phyloP scores from a whole-genome alignment of 2,113 vertebrate species.

The Lepus americanus region DNA sequence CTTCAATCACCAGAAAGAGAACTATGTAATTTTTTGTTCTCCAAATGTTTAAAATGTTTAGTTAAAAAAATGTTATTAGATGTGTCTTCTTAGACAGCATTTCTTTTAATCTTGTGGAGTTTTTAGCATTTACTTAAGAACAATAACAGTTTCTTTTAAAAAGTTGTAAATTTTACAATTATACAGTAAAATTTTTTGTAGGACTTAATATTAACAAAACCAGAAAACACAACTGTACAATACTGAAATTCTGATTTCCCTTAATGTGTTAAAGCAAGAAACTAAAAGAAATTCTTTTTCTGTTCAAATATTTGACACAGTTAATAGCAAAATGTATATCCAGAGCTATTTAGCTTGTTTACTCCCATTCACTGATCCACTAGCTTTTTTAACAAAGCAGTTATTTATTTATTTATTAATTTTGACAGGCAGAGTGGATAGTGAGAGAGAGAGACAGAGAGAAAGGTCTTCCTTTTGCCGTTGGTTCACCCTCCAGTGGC shows the following conservation, averaged over 20 bases:
- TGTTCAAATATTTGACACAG: background rate
- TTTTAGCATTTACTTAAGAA: background rate
- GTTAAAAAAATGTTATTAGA: background rate
- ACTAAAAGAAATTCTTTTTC: slow-evolving; percentile 11
- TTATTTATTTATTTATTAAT: background rate
- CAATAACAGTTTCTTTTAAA: background rate
- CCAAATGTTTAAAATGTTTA: slow-evolving; percentile 18
- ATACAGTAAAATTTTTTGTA: background rate
- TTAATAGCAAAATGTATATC: background rate
- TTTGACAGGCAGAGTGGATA: no score
- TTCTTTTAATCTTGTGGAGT: background rate
- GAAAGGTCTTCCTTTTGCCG: no score
- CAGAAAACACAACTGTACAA: background rate
- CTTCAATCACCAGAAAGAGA: slow-evolving; percentile 45
- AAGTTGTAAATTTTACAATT: slow-evolving; percentile 16
- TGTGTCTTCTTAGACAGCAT: background rate
- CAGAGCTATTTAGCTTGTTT: background rate
- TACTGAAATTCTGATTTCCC: background rate
- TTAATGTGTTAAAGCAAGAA: background rate
- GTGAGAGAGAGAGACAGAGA: no score
- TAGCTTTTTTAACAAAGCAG: slow-evolving; percentile 19
- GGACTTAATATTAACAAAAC: background rate
- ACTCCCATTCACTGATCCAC: slow-evolving; percentile 38
- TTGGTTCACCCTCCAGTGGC: no score
- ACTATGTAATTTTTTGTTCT: background rate